Evolutionary conservation across 2,113 vertebrate genomes (phyloP), one percentile per base, ranked within the genome.

Genomic region (Cichladusa arquata): DNA sequence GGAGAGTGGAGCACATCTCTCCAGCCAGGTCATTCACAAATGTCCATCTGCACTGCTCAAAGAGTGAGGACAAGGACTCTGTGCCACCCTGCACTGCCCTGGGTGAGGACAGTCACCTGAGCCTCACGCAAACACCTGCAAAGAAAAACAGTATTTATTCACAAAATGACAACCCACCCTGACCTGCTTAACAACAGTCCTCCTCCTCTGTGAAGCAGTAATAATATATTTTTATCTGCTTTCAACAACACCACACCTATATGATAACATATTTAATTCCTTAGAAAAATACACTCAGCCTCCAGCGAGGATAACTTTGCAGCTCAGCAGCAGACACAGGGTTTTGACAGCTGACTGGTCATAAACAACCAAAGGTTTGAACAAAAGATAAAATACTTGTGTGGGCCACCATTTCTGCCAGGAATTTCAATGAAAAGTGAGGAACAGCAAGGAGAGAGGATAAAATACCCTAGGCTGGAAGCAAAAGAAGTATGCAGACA

Each of bases 331-430:
- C 48, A 72, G 24, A 78, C 11, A 33, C 1, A 20, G 11, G 28
- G 44, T 57, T 94, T 78, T 82, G 81, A 94, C 91, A 92, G 92
- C 80, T 80, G 53, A 45, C 48, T 65, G 60, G 45, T 71, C 84
- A 92, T 56, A 81, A 94, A 80, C 69, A 78, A 76, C 50, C 67
- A 94, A 60, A 83, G 82, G 79, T 48, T 92, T 28, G 13, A 86
- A 79, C 14, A 61, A 34, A 72, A 93, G 65, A 79, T 44, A 56
- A 72, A 77, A 79, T 28, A 82, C 53, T 81, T 81, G 42, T 53
- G 67, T 72, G n/a, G 81, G 81, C 60, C 62, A 84, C 74, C 53
- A 66, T 29, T 95, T 91, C 88, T 90, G 86, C 29, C 78, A 87
- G 81, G 88, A 79, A 90, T 78, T 69, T 58, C 44, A 71, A 10